Evolutionary conservation across 2,888 invertebrate species (phyloP), one percentile per base, ranked within the genome.

Genomic region (Tetropium fuscum): DNA sequence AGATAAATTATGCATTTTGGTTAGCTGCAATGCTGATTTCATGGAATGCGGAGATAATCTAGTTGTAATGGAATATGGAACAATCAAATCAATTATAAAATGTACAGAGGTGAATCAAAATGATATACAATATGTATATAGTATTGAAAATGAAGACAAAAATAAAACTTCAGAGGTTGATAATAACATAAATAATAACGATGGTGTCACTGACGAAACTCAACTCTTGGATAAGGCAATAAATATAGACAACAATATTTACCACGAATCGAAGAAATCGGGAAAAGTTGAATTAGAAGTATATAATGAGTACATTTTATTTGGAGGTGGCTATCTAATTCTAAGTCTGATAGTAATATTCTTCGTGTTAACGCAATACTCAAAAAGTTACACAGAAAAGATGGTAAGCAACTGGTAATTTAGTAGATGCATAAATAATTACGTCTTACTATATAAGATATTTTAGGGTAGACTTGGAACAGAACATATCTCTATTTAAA

Each of bases 341-440:
- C 25, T 73, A 2, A 36, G 68, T 16, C n/a, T 69, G 11, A 51
- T 76, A 15, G 22, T 73, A 2, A 13, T 63, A 16, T 36, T 72
- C 10, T 76, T 72, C 19, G 45, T 72, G n/a, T 38, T 58, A 5
- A 64, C 73, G 3, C 75, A 78, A 32, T 51, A 63, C 22, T 53
- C 60, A 3, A 59, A 63, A 34, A 71, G 73, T 51, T 71, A 68
- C 48, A 60, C 68, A 1, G 73, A 74, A 10, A 73, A 70, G 49
- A 64, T 72, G 44, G 65, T 74, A n/a, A 73, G 70, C 49, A 57
- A 64, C 19, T 75, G 75, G 75, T 73, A 69, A 67, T 58, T 62
- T 25, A 0, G 20, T 8, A 43, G 8, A 15, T 8, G 41, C 38
- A 15, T 10, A 30, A 22, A 47, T 48, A 3, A 25, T 45, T 18